Evolutionary conservation across 1,140 invertebrate genomes (phyloP).

Genomic region (Bombus breviceps): DNA sequence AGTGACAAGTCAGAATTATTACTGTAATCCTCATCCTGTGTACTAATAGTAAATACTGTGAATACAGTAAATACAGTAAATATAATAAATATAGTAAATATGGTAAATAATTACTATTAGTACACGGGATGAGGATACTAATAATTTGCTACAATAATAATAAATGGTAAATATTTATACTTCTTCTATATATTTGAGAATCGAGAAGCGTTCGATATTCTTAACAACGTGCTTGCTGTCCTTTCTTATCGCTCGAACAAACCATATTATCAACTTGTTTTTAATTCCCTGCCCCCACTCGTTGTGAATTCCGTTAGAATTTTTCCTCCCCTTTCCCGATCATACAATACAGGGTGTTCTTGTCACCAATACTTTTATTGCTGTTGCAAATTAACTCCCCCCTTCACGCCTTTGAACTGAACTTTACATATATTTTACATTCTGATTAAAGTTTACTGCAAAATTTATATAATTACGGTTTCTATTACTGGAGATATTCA

Average conservation of each 20-base stretch:
- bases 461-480: neutral
- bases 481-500: neutral
- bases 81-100: too few relatives aligned
- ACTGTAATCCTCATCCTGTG: neutral
- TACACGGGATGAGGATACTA: too few relatives aligned
- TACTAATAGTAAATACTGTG: neutral
- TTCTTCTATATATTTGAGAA: constrained; percentile 15
- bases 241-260: constrained; percentile 45
- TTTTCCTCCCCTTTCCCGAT: constrained; percentile 61
- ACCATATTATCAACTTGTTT: constrained; percentile 53
- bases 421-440: neutral
- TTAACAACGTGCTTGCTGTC: constrained; percentile 24
- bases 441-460: neutral
- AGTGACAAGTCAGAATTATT: neutral
- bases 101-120: too few relatives aligned
- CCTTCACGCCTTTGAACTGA: too few relatives aligned
- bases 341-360: constrained; percentile 48
- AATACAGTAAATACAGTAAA: too few relatives aligned
- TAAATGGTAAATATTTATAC: constrained; percentile 37
- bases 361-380: neutral
- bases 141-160: too few relatives aligned
- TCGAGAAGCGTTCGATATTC: constrained; percentile 19
- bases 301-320: constrained; percentile 24
- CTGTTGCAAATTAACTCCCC: neutral
- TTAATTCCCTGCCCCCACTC: constrained; percentile 30